A percentile compares a stretch with the other conserved stretches of the same genome.
Evolutionary conservation across 2,797 vertebrate species (phyloP).

Genomic region (Pseudochirops corinnae): DNA sequence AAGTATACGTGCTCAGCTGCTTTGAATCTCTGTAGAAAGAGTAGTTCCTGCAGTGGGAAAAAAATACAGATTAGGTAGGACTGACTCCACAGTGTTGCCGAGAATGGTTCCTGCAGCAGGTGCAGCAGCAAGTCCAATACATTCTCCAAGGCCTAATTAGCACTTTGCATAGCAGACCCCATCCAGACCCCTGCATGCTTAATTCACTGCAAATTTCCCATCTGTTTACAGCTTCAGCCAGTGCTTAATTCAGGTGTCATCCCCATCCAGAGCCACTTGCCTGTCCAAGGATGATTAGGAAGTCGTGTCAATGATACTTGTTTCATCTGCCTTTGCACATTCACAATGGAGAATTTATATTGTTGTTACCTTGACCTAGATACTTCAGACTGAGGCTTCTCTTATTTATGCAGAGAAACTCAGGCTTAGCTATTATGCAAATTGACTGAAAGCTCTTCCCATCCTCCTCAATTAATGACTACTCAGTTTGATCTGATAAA

Average conservation of each 20-base stretch:
- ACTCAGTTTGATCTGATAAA: neutral
- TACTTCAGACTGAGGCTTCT: slow-evolving; percentile 25
- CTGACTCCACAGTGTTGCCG: slow-evolving; percentile 3
- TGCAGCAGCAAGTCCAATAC: slow-evolving; percentile 57
- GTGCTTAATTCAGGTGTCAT: neutral
- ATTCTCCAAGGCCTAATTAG: slow-evolving; percentile 24
- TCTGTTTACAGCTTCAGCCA: slow-evolving; percentile 8
- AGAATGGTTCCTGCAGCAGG: slow-evolving; percentile 65
- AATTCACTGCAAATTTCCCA: slow-evolving; percentile 56
- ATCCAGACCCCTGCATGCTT: slow-evolving; percentile 60
- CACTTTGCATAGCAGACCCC: slow-evolving; percentile 35
- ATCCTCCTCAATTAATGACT: slow-evolving; percentile 1
- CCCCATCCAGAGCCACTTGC: neutral
- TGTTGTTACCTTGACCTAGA: slow-evolving; percentile 2
- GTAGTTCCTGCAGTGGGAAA: slow-evolving; percentile 26
- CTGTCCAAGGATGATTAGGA: slow-evolving; percentile 50
- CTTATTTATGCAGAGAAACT: slow-evolving; percentile 43
- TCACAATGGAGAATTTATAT: slow-evolving; percentile 40
- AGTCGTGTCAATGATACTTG: slow-evolving; percentile 26
- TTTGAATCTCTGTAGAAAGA: neutral
- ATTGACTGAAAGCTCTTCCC: slow-evolving; percentile 1
- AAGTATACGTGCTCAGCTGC: neutral
- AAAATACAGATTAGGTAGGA: neutral
- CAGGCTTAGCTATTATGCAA: neutral
- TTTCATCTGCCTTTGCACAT: slow-evolving; percentile 17